Percentiles rank a stretch among this genome's conserved stretches.
Conservation (phyloP, 2,113 vertebrate genomes). For the Pampusana beccarii region DNA sequence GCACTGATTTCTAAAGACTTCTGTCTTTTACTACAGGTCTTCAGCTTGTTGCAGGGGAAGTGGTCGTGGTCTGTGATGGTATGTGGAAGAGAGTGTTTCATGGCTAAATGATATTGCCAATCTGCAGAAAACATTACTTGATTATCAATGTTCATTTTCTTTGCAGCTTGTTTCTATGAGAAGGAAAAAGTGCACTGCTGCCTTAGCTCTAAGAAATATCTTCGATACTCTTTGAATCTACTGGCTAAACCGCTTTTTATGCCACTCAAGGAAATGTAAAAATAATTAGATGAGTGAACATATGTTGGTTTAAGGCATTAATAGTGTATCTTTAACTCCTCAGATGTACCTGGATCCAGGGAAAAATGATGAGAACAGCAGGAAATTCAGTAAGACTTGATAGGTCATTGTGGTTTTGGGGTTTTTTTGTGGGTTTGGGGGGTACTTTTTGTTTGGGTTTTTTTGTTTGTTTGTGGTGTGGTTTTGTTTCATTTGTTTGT, state of each 20-base stretch:
- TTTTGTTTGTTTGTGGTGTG: too few species aligned
- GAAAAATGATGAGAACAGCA: not conserved
- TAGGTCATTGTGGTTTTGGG: not conserved
- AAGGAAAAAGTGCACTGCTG: not conserved
- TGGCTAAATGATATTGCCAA: not conserved
- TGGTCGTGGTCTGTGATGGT: fast-evolving
- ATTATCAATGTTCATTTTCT: not conserved
- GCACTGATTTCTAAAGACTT: not conserved
- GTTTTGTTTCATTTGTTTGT: not conserved
- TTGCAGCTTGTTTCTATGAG: not conserved
- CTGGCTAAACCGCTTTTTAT: not conserved
- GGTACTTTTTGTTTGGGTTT: too few species aligned
- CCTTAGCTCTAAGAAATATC: not conserved
- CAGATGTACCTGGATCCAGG: not conserved
- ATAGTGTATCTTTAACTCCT: not conserved
- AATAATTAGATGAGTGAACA: not conserved
- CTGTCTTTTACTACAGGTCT: not conserved
- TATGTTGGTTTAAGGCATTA: not conserved
- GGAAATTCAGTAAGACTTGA: not conserved
- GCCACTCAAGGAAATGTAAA: not conserved
- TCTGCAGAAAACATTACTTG: not conserved
- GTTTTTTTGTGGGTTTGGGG: too few species aligned
- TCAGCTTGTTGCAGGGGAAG: not conserved
- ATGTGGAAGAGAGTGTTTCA: not conserved
- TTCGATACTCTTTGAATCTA: not conserved